A percentile compares a stretch with the other conserved stretches of the same genome.
Evolutionary conservation across 2,888 invertebrate species (phyloP).

Genomic region (Carabus problematicus): DNA sequence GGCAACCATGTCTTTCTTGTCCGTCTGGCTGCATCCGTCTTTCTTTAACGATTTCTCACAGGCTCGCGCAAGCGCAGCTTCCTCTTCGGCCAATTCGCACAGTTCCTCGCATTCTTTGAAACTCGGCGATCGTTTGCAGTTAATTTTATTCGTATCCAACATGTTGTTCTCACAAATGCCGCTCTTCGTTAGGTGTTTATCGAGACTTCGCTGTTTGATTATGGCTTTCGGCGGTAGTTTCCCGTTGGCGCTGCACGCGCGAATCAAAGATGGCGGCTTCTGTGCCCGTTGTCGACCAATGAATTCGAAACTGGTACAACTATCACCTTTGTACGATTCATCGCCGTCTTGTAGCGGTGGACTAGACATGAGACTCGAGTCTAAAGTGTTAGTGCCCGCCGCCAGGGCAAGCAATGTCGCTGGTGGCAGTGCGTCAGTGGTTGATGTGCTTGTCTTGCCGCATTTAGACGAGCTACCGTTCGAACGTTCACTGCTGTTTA

Average conservation of each 20-base stretch:
- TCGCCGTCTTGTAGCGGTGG: slow-evolving; percentile 68
- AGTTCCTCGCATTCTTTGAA: slow-evolving; percentile 60
- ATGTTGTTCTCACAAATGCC: slow-evolving; percentile 57
- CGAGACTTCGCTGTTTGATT: slow-evolving; percentile 54
- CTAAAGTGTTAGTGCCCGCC: slow-evolving; percentile 60
- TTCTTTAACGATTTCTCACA: slow-evolving; percentile 67
- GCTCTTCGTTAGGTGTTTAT: slow-evolving; percentile 51
- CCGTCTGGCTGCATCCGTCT: slow-evolving; percentile 72
- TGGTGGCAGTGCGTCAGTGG: slow-evolving; percentile 59
- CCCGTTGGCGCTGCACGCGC: slow-evolving; percentile 54
- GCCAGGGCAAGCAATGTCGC: slow-evolving; percentile 65
- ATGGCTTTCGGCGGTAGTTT: slow-evolving; percentile 44
- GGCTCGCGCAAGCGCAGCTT: slow-evolving; percentile 54
- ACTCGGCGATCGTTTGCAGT: slow-evolving; percentile 57
- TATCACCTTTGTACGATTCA: slow-evolving; percentile 69
- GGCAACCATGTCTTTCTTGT: slow-evolving; percentile 66
- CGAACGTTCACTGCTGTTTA: slow-evolving; percentile 38
- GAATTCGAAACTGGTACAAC: slow-evolving; percentile 71
- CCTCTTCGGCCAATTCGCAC: slow-evolving; percentile 53
- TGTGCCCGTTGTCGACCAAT: slow-evolving; percentile 61
- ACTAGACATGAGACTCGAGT: slow-evolving; percentile 61
- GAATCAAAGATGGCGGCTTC: slow-evolving; percentile 51
- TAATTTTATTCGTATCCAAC: slow-evolving; percentile 57
- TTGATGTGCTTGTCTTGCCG: slow-evolving; percentile 53
- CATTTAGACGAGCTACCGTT: slow-evolving; percentile 19